phyloP scores from a whole-genome alignment of 1,140 invertebrate genomes.

The Bicyclus anynana region DNA sequence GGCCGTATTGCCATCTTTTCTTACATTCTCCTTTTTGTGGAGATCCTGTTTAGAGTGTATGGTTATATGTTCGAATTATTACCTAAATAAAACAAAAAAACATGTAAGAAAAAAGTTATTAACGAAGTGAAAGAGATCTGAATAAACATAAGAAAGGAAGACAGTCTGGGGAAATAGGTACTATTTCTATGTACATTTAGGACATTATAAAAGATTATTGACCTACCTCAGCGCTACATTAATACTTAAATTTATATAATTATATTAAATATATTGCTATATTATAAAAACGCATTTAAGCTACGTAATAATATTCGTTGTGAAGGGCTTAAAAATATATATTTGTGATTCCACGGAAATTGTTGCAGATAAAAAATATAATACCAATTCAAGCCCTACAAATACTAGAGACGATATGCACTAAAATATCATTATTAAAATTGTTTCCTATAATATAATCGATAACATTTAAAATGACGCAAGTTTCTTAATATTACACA shows the following conservation, averaged over 20 bases:
- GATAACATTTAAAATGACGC: slow-evolving; percentile 39
- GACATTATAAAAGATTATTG: background rate
- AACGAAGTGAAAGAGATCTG: too few species aligned
- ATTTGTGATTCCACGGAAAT: background rate
- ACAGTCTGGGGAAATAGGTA: background rate
- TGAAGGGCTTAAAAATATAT: slow-evolving; percentile 21
- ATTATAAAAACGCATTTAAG: slow-evolving; percentile 3
- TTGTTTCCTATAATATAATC: slow-evolving; percentile 28
- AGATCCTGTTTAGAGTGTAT: too few species aligned
- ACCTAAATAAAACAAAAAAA: too few species aligned
- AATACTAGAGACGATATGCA: slow-evolving; percentile 44
- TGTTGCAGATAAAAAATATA: slow-evolving; percentile 1
- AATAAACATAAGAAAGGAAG: background rate
- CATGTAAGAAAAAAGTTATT: too few species aligned
- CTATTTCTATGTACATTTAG: background rate
- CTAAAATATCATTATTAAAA: slow-evolving; percentile 44
- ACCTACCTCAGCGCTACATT: slow-evolving; percentile 18
- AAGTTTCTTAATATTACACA: slow-evolving; percentile 35
- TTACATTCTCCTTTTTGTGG: too few species aligned
- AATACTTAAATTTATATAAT: slow-evolving; percentile 13
- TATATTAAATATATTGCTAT: background rate
- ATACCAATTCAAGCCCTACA: slow-evolving; percentile 14
- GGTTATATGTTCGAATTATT: too few species aligned
- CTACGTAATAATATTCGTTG: slow-evolving; percentile 17
- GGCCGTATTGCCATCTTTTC: too few species aligned